Percentiles rank a stretch among this genome's conserved stretches.
Conservation (phyloP, 2,888 invertebrate species). For the Noctua janthe region DNA sequence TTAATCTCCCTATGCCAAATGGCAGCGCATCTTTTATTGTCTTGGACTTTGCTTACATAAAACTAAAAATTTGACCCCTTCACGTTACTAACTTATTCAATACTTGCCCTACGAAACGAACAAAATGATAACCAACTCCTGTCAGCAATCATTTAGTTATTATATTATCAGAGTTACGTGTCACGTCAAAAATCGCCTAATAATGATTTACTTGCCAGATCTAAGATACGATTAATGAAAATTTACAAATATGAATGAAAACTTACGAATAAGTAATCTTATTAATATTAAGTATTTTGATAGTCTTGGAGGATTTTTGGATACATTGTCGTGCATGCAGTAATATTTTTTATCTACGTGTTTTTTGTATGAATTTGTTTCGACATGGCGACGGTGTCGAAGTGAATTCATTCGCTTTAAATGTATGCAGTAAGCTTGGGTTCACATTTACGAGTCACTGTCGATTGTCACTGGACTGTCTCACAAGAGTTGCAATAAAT, state of each 20-base stretch:
- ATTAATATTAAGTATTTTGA: conserved; percentile 70
- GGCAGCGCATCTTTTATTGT: background rate
- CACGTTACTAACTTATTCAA: background rate
- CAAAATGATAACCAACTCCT: background rate
- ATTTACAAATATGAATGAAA: conserved; percentile 52
- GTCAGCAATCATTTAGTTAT: background rate
- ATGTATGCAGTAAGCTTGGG: conserved; percentile 86
- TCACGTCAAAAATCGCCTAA: conserved; percentile 55
- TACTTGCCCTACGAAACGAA: background rate
- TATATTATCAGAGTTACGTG: conserved; percentile 8
- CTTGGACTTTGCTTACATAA: background rate
- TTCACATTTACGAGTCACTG: conserved; percentile 79
- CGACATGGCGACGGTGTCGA: conserved; percentile 72
- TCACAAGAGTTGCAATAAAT: conserved; percentile 71
- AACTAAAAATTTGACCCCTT: background rate
- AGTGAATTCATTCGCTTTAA: conserved; percentile 84
- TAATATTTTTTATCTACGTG: conserved; percentile 83
- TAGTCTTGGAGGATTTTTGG: conserved; percentile 84
- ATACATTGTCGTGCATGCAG: conserved; percentile 88
- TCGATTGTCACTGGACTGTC: conserved; percentile 62
- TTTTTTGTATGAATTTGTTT: conserved; percentile 80
- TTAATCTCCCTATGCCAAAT: background rate
- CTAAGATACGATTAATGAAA: conserved; percentile 30
- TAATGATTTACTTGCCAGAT: conserved; percentile 26
- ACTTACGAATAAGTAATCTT: conserved; percentile 68